Conservation (phyloP, 64 coral and sea anemone genomes). For the Pocillopora damicornis region DNA sequence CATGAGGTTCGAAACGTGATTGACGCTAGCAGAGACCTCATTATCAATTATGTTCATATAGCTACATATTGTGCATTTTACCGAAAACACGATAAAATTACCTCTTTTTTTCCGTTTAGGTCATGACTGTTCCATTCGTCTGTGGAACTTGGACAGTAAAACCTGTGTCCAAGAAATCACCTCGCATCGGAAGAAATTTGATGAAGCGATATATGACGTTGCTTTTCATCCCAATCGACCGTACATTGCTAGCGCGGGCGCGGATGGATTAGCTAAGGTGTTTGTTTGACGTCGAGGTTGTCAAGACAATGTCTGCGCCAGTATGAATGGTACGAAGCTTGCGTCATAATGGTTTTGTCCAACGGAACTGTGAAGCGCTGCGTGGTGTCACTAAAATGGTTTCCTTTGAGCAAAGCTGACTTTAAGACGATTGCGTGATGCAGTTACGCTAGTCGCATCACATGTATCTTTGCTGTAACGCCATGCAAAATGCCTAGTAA, state of each 20-base stretch:
- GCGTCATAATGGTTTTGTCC: neutral
- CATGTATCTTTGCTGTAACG: neutral
- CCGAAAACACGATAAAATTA: neutral
- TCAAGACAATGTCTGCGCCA: neutral
- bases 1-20: no score
- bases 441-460: neutral
- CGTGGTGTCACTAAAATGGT: neutral
- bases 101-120: slow-evolving; percentile 43
- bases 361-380: neutral
- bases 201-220: slow-evolving; percentile 97
- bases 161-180: slow-evolving; percentile 99
- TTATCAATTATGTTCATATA: no score
- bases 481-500: neutral
- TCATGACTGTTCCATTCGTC: slow-evolving; percentile 97
- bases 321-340: neutral
- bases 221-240: slow-evolving; percentile 92
- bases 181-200: slow-evolving; percentile 98
- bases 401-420: neutral
- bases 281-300: slow-evolving; percentile 64
- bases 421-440: neutral
- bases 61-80: neutral
- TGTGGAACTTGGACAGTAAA: slow-evolving; percentile 97
- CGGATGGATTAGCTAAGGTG: slow-evolving; percentile 94
- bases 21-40: no score
- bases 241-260: slow-evolving; percentile 96